phyloP scores from a whole-genome alignment of 2,888 invertebrate species.

The Drosophila barbarae region DNA sequence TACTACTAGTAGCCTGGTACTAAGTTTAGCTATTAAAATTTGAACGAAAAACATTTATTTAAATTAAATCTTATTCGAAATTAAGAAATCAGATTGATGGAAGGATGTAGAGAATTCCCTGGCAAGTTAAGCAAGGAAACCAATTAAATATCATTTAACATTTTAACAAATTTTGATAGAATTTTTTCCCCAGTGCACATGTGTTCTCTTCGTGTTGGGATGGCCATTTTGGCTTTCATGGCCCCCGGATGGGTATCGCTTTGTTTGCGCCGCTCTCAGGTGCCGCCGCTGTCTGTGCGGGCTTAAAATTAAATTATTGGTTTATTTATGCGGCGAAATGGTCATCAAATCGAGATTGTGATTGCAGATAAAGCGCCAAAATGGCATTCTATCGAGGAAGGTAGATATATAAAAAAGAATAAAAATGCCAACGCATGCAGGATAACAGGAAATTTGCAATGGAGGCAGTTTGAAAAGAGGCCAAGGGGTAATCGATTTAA shows the following conservation, averaged over 20 bases:
- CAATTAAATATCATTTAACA: background rate
- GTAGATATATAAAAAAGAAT: constrained; percentile 17
- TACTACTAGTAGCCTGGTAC: background rate
- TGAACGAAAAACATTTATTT: too few relatives aligned
- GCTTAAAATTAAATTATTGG: constrained; percentile 65
- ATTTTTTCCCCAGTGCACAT: constrained; percentile 21
- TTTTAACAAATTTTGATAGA: too few relatives aligned
- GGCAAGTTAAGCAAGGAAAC: background rate
- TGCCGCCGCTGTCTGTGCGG: constrained; percentile 40
- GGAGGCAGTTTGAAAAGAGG: background rate
- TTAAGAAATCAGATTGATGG: background rate
- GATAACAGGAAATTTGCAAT: background rate
- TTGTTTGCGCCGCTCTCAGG: constrained; percentile 46
- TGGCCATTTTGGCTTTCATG: constrained; percentile 49
- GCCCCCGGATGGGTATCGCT: constrained; percentile 32
- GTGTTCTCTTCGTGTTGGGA: constrained; percentile 18
- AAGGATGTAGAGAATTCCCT: background rate
- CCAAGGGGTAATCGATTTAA: background rate
- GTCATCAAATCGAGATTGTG: constrained; percentile 61
- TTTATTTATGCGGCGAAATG: constrained; percentile 64
- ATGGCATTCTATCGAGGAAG: constrained; percentile 18
- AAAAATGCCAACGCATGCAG: constrained; percentile 19
- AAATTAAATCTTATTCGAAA: background rate
- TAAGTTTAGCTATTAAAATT: background rate
- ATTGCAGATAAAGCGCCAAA: constrained; percentile 49